phyloP scores from a whole-genome alignment of 2,797 vertebrate species.

The Carcharodon carcharias region DNA sequence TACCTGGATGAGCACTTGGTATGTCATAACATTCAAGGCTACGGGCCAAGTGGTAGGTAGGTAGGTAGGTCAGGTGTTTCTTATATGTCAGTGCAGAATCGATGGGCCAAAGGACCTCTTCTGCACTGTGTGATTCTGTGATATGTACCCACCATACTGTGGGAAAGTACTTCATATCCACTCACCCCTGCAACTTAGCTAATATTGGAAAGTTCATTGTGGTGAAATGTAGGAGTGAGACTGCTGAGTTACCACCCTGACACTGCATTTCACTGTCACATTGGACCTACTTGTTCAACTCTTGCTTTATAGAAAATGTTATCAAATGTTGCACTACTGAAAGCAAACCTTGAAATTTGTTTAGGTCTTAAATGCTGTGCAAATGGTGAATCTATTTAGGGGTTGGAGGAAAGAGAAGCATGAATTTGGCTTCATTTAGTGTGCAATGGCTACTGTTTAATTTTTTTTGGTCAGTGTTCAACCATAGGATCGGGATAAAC shows the following conservation, averaged over 20 bases:
- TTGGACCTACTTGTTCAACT: not conserved
- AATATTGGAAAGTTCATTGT: not conserved
- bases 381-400: not conserved
- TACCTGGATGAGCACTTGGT: no score
- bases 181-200: not conserved
- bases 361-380: not conserved
- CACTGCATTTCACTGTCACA: no score
- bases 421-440: not conserved
- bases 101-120: no score
- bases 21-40: no score
- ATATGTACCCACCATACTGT: not conserved
- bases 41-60: no score
- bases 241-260: not conserved
- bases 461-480: slow-evolving; percentile 15
- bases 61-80: no score
- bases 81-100: no score
- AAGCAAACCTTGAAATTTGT: not conserved
- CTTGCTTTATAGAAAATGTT: not conserved
- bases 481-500: slow-evolving; percentile 8
- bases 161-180: not conserved
- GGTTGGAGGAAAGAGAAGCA: not conserved
- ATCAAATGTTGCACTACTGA: not conserved
- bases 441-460: not conserved
- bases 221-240: not conserved
- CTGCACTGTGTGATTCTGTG: no score